Evolutionary conservation across 37 sponge, comb jelly and placozoan genomes (phyloP).

Genomic region (Geodia barretti): DNA sequence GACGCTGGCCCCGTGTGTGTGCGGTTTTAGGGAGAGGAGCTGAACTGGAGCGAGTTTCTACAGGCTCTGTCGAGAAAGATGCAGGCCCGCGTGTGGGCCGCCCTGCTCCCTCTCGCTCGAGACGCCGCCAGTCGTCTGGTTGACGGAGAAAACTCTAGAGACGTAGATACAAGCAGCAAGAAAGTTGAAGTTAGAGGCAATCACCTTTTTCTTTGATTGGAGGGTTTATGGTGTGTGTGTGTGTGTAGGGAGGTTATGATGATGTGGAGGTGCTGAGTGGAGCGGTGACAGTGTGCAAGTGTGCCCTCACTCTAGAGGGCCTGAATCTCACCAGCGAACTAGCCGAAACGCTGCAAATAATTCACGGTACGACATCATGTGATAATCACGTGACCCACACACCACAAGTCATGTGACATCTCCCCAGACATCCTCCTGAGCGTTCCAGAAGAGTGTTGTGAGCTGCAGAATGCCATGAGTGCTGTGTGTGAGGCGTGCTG

Average conservation of each 20-base stretch:
- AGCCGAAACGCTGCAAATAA: constrained; percentile 9
- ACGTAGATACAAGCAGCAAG: neutral
- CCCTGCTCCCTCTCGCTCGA: neutral
- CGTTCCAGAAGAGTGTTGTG: constrained; percentile 8
- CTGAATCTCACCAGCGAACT: neutral
- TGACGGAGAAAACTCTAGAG: neutral
- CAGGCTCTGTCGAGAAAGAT: constrained; percentile 58
- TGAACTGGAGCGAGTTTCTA: no score
- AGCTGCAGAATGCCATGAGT: constrained; percentile 45
- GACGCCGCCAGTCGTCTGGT: neutral
- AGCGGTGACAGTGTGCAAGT: constrained; percentile 7
- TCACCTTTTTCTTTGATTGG: neutral
- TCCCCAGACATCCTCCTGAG: constrained; percentile 38
- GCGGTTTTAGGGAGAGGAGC: no score
- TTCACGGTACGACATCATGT: constrained; percentile 38
- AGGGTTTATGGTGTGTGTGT: neutral
- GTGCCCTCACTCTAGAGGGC: constrained; percentile 33
- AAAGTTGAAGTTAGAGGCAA: neutral
- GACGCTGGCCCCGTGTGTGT: neutral
- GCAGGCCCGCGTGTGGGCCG: constrained; percentile 28
- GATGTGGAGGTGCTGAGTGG: constrained; percentile 27
- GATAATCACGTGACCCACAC: neutral
- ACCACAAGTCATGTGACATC: neutral
- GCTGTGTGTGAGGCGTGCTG: constrained; percentile 73
- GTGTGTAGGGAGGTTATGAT: neutral